Evolutionary conservation across 2,113 vertebrate genomes (phyloP).

Genomic region (human (Homo sapiens)): GRCh38 chr18:47288501-47289000

Average conservation of each 20-base stretch:
- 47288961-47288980: not conserved
- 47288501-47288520: not conserved
- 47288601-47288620: not conserved
- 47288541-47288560: not conserved
- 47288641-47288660: not conserved
- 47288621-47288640: not conserved
- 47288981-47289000: not conserved
- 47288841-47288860: not conserved
- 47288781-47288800: not conserved
- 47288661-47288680: constrained; percentile 24
- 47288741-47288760: not conserved
- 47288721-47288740: not conserved
- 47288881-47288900: not conserved
- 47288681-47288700: constrained; percentile 14
- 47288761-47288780: not conserved
- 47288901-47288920: not conserved
- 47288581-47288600: not conserved
- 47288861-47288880: rapidly evolving
- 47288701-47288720: constrained; percentile 47
- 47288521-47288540: not conserved
- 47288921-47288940: not conserved
- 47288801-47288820: not conserved
- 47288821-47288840: not conserved
- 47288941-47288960: not conserved
- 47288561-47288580: not conserved